Percentiles rank a stretch among this genome's conserved stretches.
These are phyloP conservation scores for Rhagonycha lutea DNA, from an alignment of 2,888 invertebrate species.

Conservation along the genomic window DNA sequence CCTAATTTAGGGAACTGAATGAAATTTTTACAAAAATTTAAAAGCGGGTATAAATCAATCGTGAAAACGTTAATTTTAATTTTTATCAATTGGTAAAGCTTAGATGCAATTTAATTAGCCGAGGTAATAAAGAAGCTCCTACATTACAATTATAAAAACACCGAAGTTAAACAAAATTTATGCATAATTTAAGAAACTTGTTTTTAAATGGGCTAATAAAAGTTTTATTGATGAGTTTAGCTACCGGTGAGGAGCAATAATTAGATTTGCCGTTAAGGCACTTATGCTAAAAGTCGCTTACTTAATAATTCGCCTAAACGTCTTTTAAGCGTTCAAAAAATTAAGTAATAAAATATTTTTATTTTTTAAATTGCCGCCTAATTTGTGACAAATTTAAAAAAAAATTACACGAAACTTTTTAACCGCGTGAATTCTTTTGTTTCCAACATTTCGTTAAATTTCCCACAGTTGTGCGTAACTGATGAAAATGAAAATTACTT, in stretches of 20 bases:
- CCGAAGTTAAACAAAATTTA: not conserved
- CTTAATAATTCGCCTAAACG: not conserved
- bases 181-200: not conserved
- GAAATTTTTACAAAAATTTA: no score
- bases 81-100: not conserved
- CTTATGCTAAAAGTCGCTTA: not conserved
- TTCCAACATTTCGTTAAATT: not conserved
- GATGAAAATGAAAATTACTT: not conserved
- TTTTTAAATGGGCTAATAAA: not conserved
- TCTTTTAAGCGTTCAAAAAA: not conserved
- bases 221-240: not conserved
- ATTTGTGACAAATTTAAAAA: not conserved
- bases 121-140: not conserved
- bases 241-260: not conserved
- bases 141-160: not conserved
- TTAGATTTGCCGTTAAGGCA: not conserved
- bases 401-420: not conserved
- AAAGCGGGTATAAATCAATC: no score
- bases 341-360: not conserved
- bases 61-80: not conserved
- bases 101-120: not conserved
- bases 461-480: not conserved
- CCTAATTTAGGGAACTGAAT: no score
- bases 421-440: not conserved
- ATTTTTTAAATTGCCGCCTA: not conserved